phyloP scores from a whole-genome alignment of 2,113 vertebrate genomes.

The Romanogobio albipinnatus region DNA sequence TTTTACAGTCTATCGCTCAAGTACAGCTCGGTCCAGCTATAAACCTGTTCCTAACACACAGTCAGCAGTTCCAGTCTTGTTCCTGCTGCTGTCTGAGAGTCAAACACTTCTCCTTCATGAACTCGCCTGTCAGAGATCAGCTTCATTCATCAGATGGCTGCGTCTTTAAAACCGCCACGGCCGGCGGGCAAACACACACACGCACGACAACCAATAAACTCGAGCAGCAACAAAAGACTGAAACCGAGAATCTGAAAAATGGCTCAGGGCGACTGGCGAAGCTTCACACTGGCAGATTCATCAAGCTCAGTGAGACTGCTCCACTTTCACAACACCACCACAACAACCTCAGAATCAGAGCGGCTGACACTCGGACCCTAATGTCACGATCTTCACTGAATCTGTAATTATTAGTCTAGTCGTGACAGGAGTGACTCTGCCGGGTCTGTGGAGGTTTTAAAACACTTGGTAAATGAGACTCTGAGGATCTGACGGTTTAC shows the following conservation, averaged over 20 bases:
- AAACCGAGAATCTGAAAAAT: slow-evolving; percentile 64
- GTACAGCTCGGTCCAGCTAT: too few relatives aligned
- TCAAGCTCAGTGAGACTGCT: slow-evolving; percentile 66
- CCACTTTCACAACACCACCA: slow-evolving; percentile 62
- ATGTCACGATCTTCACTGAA: too few relatives aligned
- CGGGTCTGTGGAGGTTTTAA: neutral
- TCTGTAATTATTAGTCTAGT: neutral
- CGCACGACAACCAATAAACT: slow-evolving; percentile 58
- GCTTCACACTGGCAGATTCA: slow-evolving; percentile 61
- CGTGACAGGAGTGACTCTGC: neutral
- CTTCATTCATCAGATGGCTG: slow-evolving; percentile 27
- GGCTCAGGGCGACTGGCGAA: slow-evolving; percentile 63
- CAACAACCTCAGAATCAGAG: slow-evolving; percentile 48
- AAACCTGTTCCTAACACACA: too few relatives aligned
- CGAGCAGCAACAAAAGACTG: slow-evolving; percentile 62
- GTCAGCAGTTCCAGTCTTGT: too few relatives aligned
- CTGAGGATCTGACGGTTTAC: neutral
- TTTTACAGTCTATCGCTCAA: too few relatives aligned
- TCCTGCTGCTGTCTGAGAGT: neutral
- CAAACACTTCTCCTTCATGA: slow-evolving; percentile 13
- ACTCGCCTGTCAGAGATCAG: slow-evolving; percentile 26
- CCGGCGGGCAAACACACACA: neutral
- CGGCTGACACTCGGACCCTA: neutral
- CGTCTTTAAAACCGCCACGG: slow-evolving; percentile 12
- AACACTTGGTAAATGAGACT: neutral